Percentiles rank a stretch among this genome's conserved stretches.
phyloP scores from a whole-genome alignment of 2,888 invertebrate genomes.

The Caradrina clavipalpis region DNA sequence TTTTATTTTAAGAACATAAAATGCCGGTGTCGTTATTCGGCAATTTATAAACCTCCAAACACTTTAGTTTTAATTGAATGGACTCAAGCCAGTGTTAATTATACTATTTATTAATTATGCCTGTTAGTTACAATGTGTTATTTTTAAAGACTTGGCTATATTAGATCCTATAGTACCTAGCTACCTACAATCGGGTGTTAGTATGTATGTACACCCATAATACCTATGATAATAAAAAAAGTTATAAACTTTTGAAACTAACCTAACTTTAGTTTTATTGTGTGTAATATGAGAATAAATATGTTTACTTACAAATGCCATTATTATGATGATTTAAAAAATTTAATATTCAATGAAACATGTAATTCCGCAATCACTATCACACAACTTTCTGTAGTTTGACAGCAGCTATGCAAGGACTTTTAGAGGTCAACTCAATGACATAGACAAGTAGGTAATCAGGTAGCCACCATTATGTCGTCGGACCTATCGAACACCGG shows the following conservation, averaged over 20 bases:
- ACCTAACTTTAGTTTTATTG: conserved; percentile 30
- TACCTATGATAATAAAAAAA: neutral
- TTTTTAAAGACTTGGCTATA: neutral
- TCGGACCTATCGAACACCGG: conserved; percentile 16
- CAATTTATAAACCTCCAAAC: neutral
- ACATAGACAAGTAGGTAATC: conserved; percentile 73
- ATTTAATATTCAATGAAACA: conserved; percentile 17
- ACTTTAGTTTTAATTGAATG: conserved; percentile 5
- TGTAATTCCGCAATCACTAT: conserved; percentile 42
- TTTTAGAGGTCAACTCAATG: conserved; percentile 86
- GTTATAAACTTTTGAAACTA: conserved; percentile 37
- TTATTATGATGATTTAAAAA: conserved; percentile 45
- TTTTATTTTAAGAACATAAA: neutral
- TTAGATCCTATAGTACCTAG: neutral
- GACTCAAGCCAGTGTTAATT: neutral
- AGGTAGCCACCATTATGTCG: conserved; percentile 68
- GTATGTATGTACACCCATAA: neutral
- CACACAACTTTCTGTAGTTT: conserved; percentile 65
- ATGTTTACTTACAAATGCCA: conserved; percentile 79
- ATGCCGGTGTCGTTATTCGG: neutral
- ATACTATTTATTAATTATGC: conserved; percentile 1
- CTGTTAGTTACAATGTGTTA: neutral
- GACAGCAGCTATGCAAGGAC: conserved; percentile 79
- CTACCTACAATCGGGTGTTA: neutral
- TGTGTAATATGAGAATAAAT: neutral